Evolutionary conservation across 2,113 vertebrate species (phyloP).

Genomic region (Ursus arctos): DNA sequence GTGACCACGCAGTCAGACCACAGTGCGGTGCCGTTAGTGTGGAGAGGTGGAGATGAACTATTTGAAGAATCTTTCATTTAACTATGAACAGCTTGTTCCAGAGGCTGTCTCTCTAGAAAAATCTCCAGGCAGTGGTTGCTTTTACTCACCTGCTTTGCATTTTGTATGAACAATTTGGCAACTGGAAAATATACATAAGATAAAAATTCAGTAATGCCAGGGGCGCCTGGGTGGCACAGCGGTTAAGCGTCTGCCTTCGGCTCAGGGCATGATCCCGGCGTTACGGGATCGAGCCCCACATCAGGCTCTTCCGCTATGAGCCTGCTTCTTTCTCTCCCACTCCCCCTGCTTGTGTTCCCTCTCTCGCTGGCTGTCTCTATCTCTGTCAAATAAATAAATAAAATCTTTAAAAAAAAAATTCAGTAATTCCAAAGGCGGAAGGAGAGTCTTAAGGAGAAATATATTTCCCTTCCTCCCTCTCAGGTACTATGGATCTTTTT

Average conservation of each 20-base stretch:
- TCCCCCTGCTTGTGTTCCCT: too few species aligned
- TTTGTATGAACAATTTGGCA: neutral
- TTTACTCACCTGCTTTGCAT: neutral
- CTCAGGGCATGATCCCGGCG: too few species aligned
- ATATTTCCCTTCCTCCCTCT: neutral
- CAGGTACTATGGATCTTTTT: constrained; percentile 47
- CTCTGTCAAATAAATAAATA: too few species aligned
- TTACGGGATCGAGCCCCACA: too few species aligned
- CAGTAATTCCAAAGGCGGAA: neutral
- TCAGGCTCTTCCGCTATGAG: too few species aligned
- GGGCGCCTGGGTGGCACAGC: too few species aligned
- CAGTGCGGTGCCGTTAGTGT: neutral
- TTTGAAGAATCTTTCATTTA: constrained; percentile 44
- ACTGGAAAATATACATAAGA: neutral
- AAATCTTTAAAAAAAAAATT: neutral
- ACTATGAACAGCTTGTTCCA: neutral
- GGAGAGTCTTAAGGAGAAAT: neutral
- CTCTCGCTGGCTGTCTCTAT: too few species aligned
- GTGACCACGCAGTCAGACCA: neutral
- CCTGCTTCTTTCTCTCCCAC: too few species aligned
- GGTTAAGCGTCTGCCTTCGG: too few species aligned
- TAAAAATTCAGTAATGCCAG: constrained; percentile 16
- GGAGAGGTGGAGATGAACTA: neutral
- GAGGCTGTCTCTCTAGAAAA: neutral
- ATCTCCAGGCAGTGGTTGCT: neutral